Evolutionary conservation across 2,113 vertebrate genomes (phyloP).

Genomic region (Mus pahari): DNA sequence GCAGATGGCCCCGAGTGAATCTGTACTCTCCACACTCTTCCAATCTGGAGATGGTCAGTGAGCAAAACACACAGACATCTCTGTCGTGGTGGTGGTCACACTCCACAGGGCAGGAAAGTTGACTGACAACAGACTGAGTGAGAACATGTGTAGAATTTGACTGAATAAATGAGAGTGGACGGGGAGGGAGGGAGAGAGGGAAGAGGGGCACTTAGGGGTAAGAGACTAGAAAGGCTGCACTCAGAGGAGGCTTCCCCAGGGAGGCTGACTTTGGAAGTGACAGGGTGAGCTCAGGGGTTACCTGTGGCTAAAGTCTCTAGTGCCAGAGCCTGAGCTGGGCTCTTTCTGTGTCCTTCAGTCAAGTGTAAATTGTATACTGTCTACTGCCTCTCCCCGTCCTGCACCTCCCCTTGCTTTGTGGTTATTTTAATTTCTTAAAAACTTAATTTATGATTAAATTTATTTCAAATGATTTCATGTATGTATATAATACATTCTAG

Average conservation of each 20-base stretch:
- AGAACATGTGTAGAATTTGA: background rate
- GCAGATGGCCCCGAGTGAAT: background rate
- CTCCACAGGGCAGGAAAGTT: background rate
- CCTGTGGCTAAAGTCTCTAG: background rate
- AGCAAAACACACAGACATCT: background rate
- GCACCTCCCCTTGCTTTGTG: background rate
- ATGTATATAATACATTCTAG: background rate
- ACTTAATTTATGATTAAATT: background rate
- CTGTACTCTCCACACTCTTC: background rate
- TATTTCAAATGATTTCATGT: background rate
- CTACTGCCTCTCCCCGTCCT: background rate
- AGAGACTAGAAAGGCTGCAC: background rate
- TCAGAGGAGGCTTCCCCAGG: background rate
- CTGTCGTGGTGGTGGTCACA: background rate
- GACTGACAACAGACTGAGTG: slow-evolving; percentile 1
- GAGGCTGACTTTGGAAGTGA: background rate
- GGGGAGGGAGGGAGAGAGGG: background rate
- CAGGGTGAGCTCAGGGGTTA: background rate
- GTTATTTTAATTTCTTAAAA: background rate
- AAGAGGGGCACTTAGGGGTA: background rate
- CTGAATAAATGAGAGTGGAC: background rate
- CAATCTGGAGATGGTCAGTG: background rate
- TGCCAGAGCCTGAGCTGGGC: background rate
- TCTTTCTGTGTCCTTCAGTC: background rate
- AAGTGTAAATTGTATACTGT: background rate